These are phyloP conservation scores for Lasioglossum oenotherae DNA, from an alignment of 2,888 invertebrate genomes.

Conservation along the genomic window DNA sequence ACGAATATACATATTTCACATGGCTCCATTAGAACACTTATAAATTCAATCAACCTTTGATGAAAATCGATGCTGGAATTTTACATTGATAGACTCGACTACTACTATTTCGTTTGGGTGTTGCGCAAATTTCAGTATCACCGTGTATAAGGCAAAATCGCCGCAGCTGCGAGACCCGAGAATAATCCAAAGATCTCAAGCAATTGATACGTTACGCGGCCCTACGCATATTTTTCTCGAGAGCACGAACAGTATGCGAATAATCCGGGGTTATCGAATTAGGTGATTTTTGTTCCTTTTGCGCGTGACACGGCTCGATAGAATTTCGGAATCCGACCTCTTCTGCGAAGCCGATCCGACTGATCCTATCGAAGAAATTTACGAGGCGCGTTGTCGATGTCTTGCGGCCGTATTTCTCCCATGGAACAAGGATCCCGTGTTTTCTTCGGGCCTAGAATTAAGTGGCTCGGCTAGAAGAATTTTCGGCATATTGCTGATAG, in stretches of 20 bases:
- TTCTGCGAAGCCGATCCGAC: not conserved
- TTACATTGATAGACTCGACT: not conserved
- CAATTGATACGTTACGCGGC: not conserved
- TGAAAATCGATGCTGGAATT: not conserved
- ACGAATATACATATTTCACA: not conserved
- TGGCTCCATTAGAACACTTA: not conserved
- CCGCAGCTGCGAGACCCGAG: not conserved
- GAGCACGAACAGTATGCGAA: not conserved
- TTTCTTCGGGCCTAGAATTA: slow-evolving; percentile 41
- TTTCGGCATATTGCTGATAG: slow-evolving; percentile 30
- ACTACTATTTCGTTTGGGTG: not conserved
- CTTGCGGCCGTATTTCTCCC: slow-evolving; percentile 12
- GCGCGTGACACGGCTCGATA: slow-evolving; percentile 33
- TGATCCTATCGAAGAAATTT: slow-evolving; percentile 62
- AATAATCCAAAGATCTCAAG: not conserved
- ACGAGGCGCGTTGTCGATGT: slow-evolving; percentile 60
- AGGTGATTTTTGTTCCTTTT: slow-evolving; percentile 2
- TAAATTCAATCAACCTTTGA: not conserved
- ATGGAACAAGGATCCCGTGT: slow-evolving; percentile 25
- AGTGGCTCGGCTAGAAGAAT: slow-evolving; percentile 43
- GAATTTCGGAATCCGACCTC: slow-evolving; percentile 50
- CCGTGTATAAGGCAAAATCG: not conserved
- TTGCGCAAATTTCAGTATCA: not conserved
- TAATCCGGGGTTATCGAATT: not conserved
- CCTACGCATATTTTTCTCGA: not conserved